Evolutionary conservation across 2,113 vertebrate species (phyloP).

Genomic region (Campylomormyrus tamandua): DNA sequence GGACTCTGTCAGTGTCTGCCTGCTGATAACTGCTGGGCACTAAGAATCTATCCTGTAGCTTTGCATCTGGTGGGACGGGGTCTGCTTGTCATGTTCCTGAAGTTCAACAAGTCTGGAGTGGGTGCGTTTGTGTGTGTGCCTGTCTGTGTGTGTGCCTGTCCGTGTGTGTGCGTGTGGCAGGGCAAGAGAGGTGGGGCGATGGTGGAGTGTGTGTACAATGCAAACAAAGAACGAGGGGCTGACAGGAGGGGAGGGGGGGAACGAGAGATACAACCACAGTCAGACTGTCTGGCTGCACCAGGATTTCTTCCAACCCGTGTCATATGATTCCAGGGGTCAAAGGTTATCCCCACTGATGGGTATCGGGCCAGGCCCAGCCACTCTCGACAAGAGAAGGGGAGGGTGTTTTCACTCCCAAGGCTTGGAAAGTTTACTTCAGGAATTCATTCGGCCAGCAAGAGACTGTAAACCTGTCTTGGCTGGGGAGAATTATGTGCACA

Average conservation of each 20-base stretch:
- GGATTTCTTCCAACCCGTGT: constrained; percentile 64
- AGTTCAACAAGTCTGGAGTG: not conserved
- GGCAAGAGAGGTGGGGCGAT: not conserved
- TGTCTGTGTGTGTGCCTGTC: not conserved
- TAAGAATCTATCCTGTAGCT: constrained; percentile 41
- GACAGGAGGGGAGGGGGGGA: constrained; percentile 14
- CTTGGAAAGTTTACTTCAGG: constrained; percentile 66
- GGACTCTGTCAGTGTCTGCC: constrained; percentile 52
- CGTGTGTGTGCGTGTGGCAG: not conserved
- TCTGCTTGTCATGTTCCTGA: not conserved
- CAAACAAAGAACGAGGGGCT: constrained; percentile 25
- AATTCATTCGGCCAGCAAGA: constrained; percentile 57
- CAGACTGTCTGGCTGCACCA: constrained; percentile 72
- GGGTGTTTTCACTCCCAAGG: constrained; percentile 59
- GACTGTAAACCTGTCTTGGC: constrained; percentile 64
- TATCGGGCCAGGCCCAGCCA: constrained; percentile 56
- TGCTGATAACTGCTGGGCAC: constrained; percentile 47
- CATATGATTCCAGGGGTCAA: constrained; percentile 65
- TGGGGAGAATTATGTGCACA: constrained; percentile 52
- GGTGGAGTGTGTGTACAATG: constrained; percentile 13
- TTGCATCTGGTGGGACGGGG: constrained; percentile 30
- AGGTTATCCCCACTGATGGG: constrained; percentile 71
- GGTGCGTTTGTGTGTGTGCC: not conserved
- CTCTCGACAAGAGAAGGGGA: constrained; percentile 57
- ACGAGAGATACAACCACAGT: constrained; percentile 55